These are phyloP conservation scores for Peromyscus nudipes DNA, from an alignment of 2,797 vertebrate genomes.

Conservation along the genomic window DNA sequence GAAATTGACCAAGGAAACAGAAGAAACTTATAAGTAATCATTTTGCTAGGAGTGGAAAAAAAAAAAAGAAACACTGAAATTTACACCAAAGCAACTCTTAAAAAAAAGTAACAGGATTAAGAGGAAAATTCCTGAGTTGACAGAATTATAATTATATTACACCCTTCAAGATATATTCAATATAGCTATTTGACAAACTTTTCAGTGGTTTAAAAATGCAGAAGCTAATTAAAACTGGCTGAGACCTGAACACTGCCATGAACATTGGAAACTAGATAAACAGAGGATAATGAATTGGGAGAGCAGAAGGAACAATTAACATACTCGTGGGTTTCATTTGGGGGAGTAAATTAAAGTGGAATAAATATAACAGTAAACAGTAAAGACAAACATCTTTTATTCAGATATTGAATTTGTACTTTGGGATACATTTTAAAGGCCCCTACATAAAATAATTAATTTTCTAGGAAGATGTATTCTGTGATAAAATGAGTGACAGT, in stretches of 20 bases:
- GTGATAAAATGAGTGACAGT: neutral
- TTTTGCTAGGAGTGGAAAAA: neutral
- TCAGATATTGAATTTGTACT: constrained; percentile 29
- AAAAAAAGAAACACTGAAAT: constrained; percentile 15
- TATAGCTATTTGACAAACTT: constrained; percentile 44
- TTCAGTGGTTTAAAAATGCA: constrained; percentile 61
- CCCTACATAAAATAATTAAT: neutral
- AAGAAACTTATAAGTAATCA: neutral
- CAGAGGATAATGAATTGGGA: constrained; percentile 48
- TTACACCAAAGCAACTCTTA: neutral
- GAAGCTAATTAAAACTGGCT: constrained; percentile 56
- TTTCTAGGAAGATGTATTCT: neutral
- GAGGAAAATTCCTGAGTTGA: constrained; percentile 33
- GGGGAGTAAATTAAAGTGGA: neutral
- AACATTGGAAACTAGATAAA: constrained; percentile 13
- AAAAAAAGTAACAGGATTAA: neutral
- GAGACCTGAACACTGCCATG: constrained; percentile 1
- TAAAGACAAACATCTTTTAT: constrained; percentile 20
- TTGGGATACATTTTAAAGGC: neutral
- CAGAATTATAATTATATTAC: constrained; percentile 64
- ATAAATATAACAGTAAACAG: constrained; percentile 35
- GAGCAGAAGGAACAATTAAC: neutral
- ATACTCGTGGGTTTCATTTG: neutral
- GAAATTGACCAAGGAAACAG: neutral
- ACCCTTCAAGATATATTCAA: neutral